A percentile compares a stretch with the other conserved stretches of the same genome.
These are phyloP conservation scores for Podotricha telesiphe DNA, from an alignment of 2,888 invertebrate species.

Conservation along the genomic window DNA sequence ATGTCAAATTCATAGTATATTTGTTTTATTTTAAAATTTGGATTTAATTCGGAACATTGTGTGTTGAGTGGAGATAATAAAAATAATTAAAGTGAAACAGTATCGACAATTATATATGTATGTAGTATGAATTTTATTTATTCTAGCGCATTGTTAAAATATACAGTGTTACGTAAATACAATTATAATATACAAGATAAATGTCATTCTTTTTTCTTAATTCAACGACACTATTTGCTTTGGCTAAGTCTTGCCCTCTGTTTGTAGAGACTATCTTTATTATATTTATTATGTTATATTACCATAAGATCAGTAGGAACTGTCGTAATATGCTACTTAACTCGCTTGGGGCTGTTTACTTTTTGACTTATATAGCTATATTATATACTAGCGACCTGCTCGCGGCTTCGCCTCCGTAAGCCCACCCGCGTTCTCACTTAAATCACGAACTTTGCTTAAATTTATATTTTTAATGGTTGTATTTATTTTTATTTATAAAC, in stretches of 20 bases:
- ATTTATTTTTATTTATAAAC: background rate
- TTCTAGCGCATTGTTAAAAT: background rate
- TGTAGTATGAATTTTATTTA: background rate
- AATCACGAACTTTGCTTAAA: no score
- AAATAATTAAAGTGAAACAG: no score
- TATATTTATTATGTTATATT: background rate
- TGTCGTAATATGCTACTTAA: background rate
- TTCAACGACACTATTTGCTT: background rate
- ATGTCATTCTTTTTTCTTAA: background rate
- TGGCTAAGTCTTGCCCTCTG: background rate
- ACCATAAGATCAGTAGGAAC: constrained; percentile 3
- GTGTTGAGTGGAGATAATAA: no score
- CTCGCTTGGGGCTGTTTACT: background rate
- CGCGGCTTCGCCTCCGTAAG: no score
- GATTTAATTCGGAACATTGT: no score
- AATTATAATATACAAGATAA: background rate
- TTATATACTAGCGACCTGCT: no score
- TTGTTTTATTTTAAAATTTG: background rate
- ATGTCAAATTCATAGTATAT: background rate
- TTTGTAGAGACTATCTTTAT: constrained; percentile 5
- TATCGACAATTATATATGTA: no score
- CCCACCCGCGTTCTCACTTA: no score
- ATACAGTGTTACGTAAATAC: background rate
- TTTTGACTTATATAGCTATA: constrained; percentile 1
- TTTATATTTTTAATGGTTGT: no score